A percentile compares a stretch with the other conserved stretches of the same genome.
phyloP scores from a whole-genome alignment of 1,140 invertebrate genomes.

The Drosophila sulfurigaster region DNA sequence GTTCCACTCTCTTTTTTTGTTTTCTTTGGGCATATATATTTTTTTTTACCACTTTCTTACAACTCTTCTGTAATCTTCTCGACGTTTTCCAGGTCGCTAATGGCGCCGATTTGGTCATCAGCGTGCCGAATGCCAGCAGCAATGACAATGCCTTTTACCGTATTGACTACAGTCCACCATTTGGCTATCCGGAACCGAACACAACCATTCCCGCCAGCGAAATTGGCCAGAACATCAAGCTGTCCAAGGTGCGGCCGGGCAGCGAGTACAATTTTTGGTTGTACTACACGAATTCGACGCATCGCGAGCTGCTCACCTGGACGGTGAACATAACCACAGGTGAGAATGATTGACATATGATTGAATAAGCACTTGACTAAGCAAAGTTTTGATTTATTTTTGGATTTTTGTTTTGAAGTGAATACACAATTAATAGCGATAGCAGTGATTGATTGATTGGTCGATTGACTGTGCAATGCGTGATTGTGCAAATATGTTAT shows the following conservation, averaged over 20 bases:
- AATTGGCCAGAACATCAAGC: slow-evolving; percentile 93
- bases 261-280: slow-evolving; percentile 96
- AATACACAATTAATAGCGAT: no score
- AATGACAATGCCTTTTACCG: slow-evolving; percentile 92
- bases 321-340: slow-evolving; percentile 95
- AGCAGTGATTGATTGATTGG: neutral
- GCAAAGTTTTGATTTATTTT: no score
- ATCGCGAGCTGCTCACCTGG: slow-evolving; percentile 94
- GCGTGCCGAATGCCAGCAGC: slow-evolving; percentile 92
- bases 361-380: no score
- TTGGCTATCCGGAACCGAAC: slow-evolving; percentile 93
- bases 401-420: no score
- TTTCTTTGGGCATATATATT: neutral
- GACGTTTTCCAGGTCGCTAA: slow-evolving; percentile 84
- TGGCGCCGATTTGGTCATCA: slow-evolving; percentile 92
- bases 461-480: neutral
- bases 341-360: slow-evolving; percentile 80
- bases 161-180: slow-evolving; percentile 93
- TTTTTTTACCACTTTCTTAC: neutral
- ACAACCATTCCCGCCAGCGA: slow-evolving; percentile 92
- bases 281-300: slow-evolving; percentile 94
- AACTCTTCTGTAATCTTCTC: neutral
- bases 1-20: slow-evolving; percentile 7
- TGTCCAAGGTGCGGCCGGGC: slow-evolving; percentile 92
- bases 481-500: no score